phyloP scores from a whole-genome alignment of 2,888 invertebrate species.

The Ernsta delagoae region DNA sequence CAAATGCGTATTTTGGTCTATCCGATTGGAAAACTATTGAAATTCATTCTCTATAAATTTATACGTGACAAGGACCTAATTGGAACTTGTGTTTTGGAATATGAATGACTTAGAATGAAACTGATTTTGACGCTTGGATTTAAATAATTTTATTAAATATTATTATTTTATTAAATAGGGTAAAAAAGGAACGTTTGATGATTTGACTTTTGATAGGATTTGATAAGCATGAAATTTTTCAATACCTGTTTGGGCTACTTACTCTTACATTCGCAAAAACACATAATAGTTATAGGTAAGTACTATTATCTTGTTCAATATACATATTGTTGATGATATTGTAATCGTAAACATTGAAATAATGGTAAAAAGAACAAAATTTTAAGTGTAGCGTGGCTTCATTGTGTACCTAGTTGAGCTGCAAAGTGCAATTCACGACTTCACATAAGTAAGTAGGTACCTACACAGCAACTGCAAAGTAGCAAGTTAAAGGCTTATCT shows the following conservation, averaged over 20 bases:
- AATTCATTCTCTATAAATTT: constrained; percentile 1
- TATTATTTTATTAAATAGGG: too few relatives aligned
- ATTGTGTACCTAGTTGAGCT: background rate
- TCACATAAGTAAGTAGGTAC: background rate
- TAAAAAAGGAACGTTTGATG: too few relatives aligned
- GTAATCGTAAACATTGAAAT: background rate
- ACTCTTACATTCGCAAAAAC: too few relatives aligned
- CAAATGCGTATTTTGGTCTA: constrained; percentile 19
- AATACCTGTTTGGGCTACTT: too few relatives aligned
- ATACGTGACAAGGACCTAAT: background rate
- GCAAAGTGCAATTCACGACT: background rate
- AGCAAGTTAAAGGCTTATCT: background rate
- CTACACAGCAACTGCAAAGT: background rate
- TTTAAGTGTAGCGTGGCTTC: background rate
- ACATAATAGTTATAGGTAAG: too few relatives aligned
- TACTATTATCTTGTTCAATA: too few relatives aligned
- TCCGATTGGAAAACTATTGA: constrained; percentile 20
- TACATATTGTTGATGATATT: background rate
- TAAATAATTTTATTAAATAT: too few relatives aligned
- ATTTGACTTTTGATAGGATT: too few relatives aligned
- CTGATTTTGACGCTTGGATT: background rate
- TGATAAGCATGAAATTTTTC: too few relatives aligned
- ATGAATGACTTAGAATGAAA: too few relatives aligned
- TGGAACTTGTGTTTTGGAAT: background rate
- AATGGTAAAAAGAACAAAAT: background rate